phyloP scores from a whole-genome alignment of 2,888 invertebrate genomes.

The Zygaena filipendulae region DNA sequence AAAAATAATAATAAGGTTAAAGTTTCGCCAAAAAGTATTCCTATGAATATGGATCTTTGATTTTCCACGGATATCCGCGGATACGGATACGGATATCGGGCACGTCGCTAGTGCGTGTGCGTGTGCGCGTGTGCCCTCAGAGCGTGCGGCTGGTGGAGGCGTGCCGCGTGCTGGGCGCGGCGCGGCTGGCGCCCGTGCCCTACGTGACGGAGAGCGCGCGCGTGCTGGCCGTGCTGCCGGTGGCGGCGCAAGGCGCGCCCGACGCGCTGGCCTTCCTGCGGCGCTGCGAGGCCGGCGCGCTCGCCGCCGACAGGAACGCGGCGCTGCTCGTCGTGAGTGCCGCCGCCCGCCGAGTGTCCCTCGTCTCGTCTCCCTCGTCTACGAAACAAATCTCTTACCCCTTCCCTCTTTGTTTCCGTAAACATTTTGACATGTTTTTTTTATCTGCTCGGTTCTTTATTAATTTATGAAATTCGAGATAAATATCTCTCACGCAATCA shows the following conservation, averaged over 20 bases:
- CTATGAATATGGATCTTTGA: background rate
- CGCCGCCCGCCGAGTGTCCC: conserved; percentile 2
- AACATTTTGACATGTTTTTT: too few relatives aligned
- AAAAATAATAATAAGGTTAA: too few relatives aligned
- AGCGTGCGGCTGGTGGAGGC: conserved; percentile 74
- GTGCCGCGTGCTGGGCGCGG: conserved; percentile 85
- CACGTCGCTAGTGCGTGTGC: too few relatives aligned
- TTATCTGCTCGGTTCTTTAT: too few relatives aligned
- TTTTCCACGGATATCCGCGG: conserved; percentile 10
- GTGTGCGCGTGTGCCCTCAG: conserved; percentile 8
- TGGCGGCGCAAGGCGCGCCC: conserved; percentile 40
- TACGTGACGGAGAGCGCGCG: conserved; percentile 95
- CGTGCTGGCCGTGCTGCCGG: conserved; percentile 80
- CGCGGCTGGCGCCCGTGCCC: conserved; percentile 91
- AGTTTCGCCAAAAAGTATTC: too few relatives aligned
- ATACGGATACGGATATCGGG: background rate
- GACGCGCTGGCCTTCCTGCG: conserved; percentile 72
- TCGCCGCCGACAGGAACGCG: conserved; percentile 83
- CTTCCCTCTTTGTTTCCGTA: too few relatives aligned
- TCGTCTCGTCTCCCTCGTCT: too few relatives aligned
- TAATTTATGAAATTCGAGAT: too few relatives aligned
- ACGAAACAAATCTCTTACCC: too few relatives aligned
- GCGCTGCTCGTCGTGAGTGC: conserved; percentile 74
- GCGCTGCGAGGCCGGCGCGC: conserved; percentile 76
- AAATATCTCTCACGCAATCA: too few relatives aligned